Evolutionary conservation across 35 echinoderm and acorn worm genomes (phyloP).

Genomic region (Lytechinus variegatus): DNA sequence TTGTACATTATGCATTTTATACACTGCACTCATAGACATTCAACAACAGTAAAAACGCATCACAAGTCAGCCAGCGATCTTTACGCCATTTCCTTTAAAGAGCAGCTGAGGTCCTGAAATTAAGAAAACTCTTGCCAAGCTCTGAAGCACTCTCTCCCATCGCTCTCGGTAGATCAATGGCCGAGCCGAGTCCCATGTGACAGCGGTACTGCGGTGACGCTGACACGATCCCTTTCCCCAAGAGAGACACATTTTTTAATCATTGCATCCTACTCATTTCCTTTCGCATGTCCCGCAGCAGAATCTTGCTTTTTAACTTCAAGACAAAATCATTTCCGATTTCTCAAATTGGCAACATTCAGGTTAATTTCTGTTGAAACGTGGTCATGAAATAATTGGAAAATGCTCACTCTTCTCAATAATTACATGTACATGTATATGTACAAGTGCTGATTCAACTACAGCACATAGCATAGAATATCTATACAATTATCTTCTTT

Average conservation of each 20-base stretch:
- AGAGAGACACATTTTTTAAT: neutral
- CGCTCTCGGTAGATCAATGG: neutral
- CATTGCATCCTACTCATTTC: neutral
- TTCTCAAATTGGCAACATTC: no score
- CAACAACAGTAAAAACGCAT: neutral
- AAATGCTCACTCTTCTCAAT: no score
- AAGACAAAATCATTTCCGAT: no score
- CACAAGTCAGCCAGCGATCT: neutral
- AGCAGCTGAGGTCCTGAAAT: neutral
- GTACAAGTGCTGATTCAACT: no score
- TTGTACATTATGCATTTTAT: neutral
- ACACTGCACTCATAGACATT: no score
- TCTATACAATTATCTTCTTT: no score
- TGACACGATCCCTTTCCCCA: neutral
- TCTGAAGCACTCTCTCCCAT: neutral
- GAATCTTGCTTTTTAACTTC: no score
- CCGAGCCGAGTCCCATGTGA: neutral
- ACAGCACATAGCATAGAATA: no score
- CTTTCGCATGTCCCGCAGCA: neutral
- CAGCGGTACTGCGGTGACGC: neutral
- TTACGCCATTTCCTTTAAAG: neutral
- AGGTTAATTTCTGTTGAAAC: no score
- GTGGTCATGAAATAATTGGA: no score
- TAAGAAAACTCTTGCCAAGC: neutral
- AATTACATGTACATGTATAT: no score